Base-by-base conservation (phyloP, 2,113 vertebrate genomes). In the Hypanus sabinus region DNA sequence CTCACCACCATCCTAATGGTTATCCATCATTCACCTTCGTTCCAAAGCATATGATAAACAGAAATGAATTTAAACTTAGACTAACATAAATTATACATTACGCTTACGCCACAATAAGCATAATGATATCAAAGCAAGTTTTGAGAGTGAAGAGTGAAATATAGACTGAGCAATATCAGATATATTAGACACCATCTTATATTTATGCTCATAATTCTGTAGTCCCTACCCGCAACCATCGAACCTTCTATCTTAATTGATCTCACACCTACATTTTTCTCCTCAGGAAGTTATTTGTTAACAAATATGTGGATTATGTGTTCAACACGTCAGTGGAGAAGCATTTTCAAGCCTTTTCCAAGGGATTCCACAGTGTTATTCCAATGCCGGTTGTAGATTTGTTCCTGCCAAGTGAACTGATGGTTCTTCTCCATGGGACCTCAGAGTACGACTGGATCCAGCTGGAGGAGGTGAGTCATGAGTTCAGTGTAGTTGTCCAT, bases 301-400 rank as follows among this genome's bases (percentile, higher is more conserved):
- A 97, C 88, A 95, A 96, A 93, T 96, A 95, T 5, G 83, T 97
- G 38, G 94, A 96, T 94, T 96, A 96, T 1, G 2, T 94, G 9
- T 95, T 97, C 68, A 96, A 96, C 94, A 94, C 95, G 75, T 96
- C 96, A 0, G 93, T 97, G 22, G 6, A 20, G 94, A 94, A 94
- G 24, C 95, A 96, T 81, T 97, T 96, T 94, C 33, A 80, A 55
- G 94, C 94, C 36, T 97, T 97, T 9, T 65, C 30, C 88, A 0
- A 0, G 71, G 96, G 96, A n/a, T 97, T 97, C 95, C 94, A 94
- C 80, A 94, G 57, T 95, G 96, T 95, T 94, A 96, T 95, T 90
- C 96, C 96, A 27, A 62, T 73, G 94, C 18, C 12, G 16, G 90
- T 0, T 0, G 97, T 96, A 96, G 95, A 71, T 75, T 90, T 96